phyloP scores from a whole-genome alignment of 2,888 invertebrate genomes.

The Leucophora obtusa region DNA sequence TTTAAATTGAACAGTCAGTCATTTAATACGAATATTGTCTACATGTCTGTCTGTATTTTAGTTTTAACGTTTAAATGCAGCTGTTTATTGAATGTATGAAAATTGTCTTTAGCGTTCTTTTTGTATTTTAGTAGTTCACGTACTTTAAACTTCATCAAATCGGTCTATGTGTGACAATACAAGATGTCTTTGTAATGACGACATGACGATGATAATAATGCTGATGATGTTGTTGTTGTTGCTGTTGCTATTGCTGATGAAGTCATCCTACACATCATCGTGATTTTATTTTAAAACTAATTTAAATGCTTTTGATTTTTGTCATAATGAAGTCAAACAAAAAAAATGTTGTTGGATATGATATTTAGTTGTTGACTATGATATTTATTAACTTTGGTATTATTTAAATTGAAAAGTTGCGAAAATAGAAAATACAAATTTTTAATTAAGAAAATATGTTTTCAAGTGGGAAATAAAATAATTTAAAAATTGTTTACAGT shows the following conservation, averaged over 20 bases:
- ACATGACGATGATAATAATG: constrained; percentile 51
- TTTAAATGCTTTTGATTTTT: constrained; percentile 63
- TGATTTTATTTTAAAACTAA: constrained; percentile 63
- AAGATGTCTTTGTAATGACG: constrained; percentile 61
- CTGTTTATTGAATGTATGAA: constrained; percentile 32
- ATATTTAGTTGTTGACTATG: constrained; percentile 31
- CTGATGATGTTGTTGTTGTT: constrained; percentile 23
- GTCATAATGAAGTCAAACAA: constrained; percentile 54
- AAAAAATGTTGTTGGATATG: constrained; percentile 14
- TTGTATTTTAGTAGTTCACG: constrained; percentile 52
- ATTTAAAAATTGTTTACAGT: no score
- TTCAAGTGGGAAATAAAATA: no score
- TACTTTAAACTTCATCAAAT: constrained; percentile 58
- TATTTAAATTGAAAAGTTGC: constrained; percentile 10
- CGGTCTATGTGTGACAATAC: constrained; percentile 63
- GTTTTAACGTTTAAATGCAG: constrained; percentile 43
- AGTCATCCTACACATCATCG: constrained; percentile 67
- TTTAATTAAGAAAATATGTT: no score
- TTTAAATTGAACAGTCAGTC: constrained; percentile 65
- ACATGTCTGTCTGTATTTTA: constrained; percentile 14
- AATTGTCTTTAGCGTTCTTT: constrained; percentile 6
- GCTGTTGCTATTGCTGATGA: constrained; percentile 52
- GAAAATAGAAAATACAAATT: no score
- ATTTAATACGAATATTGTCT: constrained; percentile 36
- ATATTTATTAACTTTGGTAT: constrained; percentile 42